Conservation (phyloP, 2,888 invertebrate species). For the Athalia circularis region DNA sequence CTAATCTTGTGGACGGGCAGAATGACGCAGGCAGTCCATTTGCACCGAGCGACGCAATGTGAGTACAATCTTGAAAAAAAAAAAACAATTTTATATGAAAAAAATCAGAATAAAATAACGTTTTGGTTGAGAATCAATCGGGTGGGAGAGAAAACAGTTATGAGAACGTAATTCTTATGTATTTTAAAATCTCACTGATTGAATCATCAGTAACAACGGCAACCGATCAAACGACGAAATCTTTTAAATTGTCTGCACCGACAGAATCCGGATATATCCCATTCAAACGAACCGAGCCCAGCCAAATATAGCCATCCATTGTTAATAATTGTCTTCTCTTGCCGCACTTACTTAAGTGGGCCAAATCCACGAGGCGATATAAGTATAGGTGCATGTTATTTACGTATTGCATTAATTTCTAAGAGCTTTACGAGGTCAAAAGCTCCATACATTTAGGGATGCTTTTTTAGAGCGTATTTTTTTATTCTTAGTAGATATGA, state of each 20-base stretch:
- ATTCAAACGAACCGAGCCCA: background rate
- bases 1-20: constrained; percentile 56
- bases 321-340: constrained; percentile 2
- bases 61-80: constrained; percentile 53
- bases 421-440: background rate
- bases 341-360: background rate
- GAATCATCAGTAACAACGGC: background rate
- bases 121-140: too few relatives aligned
- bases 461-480: background rate
- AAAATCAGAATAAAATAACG: too few relatives aligned
- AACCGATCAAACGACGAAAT: background rate
- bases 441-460: background rate
- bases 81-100: background rate
- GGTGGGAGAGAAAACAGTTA: background rate
- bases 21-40: constrained; percentile 64
- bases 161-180: background rate
- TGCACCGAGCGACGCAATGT: constrained; percentile 66
- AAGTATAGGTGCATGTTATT: background rate
- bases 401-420: background rate
- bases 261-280: constrained; percentile 28
- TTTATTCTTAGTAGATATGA: background rate
- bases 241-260: background rate
- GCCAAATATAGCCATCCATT: constrained; percentile 7
- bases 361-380: background rate
- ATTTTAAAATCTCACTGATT: background rate